Percentiles rank a stretch among this genome's conserved stretches.
Conservation (phyloP, 2,797 vertebrate species). For the Sebastes vulpes region DNA sequence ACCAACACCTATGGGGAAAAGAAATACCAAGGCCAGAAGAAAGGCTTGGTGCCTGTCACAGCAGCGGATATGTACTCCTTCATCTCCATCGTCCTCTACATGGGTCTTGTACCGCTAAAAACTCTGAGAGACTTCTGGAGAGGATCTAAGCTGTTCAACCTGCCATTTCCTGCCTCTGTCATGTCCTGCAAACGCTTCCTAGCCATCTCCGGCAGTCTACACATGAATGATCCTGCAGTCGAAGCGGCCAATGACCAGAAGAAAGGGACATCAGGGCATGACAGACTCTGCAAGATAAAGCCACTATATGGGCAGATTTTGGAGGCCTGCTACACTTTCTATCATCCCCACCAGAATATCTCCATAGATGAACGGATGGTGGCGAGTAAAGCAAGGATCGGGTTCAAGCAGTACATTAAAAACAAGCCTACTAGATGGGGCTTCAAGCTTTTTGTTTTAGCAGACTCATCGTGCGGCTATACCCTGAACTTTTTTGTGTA, state of each 20-base stretch:
- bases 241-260: constrained; percentile 58
- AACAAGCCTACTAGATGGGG: constrained; percentile 78
- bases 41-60: constrained; percentile 45
- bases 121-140: constrained; percentile 70
- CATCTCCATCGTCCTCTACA: constrained; percentile 70
- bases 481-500: constrained; percentile 79
- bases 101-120: constrained; percentile 68
- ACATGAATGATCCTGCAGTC: constrained; percentile 60
- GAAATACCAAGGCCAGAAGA: constrained; percentile 32
- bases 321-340: constrained; percentile 67
- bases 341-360: constrained; percentile 72
- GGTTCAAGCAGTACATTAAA: constrained; percentile 74
- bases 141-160: constrained; percentile 49
- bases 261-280: constrained; percentile 53
- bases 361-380: constrained; percentile 81
- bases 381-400: constrained; percentile 65
- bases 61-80: constrained; percentile 67
- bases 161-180: constrained; percentile 66
- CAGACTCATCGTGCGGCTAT: constrained; percentile 71
- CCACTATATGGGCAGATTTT: constrained; percentile 72
- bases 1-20: constrained; percentile 59
- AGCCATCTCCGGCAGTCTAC: constrained; percentile 51
- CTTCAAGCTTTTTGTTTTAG: constrained; percentile 79
- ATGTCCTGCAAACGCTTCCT: constrained; percentile 67
- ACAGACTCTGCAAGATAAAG: constrained; percentile 73